Base-by-base conservation (phyloP, 2,113 vertebrate species). In the Ivindomyrus marchei region DNA sequence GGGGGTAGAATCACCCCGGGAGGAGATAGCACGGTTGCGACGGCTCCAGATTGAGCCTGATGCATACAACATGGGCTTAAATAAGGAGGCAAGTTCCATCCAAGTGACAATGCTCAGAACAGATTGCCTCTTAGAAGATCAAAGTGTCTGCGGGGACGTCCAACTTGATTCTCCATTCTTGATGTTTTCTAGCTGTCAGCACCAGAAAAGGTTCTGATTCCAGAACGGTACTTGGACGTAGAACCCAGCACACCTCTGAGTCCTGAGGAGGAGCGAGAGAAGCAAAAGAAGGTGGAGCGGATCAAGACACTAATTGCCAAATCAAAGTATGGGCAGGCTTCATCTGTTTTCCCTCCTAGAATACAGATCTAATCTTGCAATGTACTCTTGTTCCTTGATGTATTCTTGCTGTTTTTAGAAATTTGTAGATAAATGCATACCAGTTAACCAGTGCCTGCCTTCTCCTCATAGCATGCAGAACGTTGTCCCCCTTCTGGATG, bases 251-350 rank as follows among this genome's bases (percentile, higher is more conserved):
- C 91, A 0, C 98, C 97, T 0, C 95, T 99, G 49, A 99, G 98
- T 91, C 97, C 98, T 0, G 98, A 99, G 94, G 98, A 99, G 93
- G 92, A 97, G 93, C 97, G 95, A 92, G 98, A 98, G 93, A 99
- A 99, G 94, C 97, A 98, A 95, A 99, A 97, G 95, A 99, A 99
- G 91, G 96, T 99, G 92, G 98, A 99, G 88, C 95, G 98, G 90
- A 99, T 99, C 94, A 99, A 99, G 94, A 98, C 97, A 0, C 97
- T 99, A 66, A 99, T 99, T 91, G 98, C 98, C 93, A 99, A 99
- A 94, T 99, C 98, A 94, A 99, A 97, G 98, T 99, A 94, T 74
- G 92, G n/a, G 31, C 70, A 77, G 15, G 42, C 83, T 53, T 49
- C 11, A 39, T 66, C 46, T 86, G 2, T 58, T 39, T n/a, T 88